Percentiles rank a stretch among this genome's conserved stretches.
Evolutionary conservation across 2,888 invertebrate species (phyloP).

Genomic region (Gastrophysa polygoni): DNA sequence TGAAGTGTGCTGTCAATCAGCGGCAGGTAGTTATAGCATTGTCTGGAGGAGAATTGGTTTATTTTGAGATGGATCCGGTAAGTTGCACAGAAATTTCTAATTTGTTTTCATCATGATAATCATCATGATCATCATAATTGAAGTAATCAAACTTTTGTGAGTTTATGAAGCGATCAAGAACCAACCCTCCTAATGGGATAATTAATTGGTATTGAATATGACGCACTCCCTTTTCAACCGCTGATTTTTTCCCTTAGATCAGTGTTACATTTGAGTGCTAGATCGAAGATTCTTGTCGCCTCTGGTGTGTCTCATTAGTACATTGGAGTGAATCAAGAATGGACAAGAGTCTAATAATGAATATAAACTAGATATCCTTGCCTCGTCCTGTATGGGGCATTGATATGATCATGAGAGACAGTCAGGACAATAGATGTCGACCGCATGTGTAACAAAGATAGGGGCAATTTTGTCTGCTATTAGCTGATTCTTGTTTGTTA

Average conservation of each 20-base stretch:
- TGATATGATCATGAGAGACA: no score
- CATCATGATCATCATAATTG: no score
- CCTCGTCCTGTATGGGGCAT: no score
- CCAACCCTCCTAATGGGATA: no score
- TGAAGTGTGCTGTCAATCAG: conserved; percentile 98
- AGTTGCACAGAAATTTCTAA: conserved; percentile 60
- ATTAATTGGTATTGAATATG: conserved; percentile 24
- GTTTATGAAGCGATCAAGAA: no score
- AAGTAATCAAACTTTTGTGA: no score
- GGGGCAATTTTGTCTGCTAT: no score
- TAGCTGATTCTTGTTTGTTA: no score
- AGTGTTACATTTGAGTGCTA: conserved; percentile 44
- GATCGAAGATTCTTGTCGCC: conserved; percentile 55
- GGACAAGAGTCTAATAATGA: conserved; percentile 44
- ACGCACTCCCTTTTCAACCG: conserved; percentile 27
- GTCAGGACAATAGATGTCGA: no score
- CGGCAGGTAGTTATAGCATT: conserved; percentile 98
- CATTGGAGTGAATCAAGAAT: conserved; percentile 58
- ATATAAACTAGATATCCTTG: no score
- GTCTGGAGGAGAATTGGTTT: conserved; percentile 96
- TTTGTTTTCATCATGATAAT: no score
- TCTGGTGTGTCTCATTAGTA: conserved; percentile 49
- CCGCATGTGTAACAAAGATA: no score
- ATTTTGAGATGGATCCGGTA: conserved; percentile 99
- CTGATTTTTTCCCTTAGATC: conserved; percentile 21